A percentile compares a stretch with the other conserved stretches of the same genome.
phyloP scores from a whole-genome alignment of 1,140 invertebrate genomes.

The Triops cancriformis region DNA sequence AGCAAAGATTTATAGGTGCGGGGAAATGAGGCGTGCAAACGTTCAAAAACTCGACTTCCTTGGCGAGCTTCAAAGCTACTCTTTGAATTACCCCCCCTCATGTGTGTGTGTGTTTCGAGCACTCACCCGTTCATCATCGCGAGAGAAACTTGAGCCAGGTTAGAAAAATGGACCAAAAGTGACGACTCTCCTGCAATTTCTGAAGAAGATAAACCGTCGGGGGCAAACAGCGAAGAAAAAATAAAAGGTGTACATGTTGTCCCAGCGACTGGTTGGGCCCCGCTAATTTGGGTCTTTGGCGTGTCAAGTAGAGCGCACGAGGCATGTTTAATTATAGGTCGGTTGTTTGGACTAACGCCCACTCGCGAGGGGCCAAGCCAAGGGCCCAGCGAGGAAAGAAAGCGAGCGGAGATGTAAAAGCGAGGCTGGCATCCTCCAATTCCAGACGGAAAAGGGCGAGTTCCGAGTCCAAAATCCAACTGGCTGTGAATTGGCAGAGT shows the following conservation, averaged over 20 bases:
- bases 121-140: neutral
- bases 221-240: neutral
- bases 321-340: conserved; percentile 10
- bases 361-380: neutral
- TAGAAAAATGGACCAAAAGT: too few relatives aligned
- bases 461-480: neutral
- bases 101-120: too few relatives aligned
- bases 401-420: neutral
- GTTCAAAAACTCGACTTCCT: neutral
- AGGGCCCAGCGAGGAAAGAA: neutral
- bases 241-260: neutral
- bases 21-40: neutral
- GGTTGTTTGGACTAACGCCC: conserved; percentile 12
- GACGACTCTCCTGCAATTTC: too few relatives aligned
- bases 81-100: too few relatives aligned
- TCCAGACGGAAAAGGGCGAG: neutral
- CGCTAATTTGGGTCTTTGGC: neutral
- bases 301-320: neutral
- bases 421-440: neutral
- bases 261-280: neutral
- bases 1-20: neutral
- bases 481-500: neutral
- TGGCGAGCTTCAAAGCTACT: too few relatives aligned
- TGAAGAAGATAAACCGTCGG: neutral
- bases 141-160: neutral